Evolutionary conservation across 2,888 invertebrate genomes (phyloP), one percentile per base, ranked within the genome.

Genomic region (Andricus quercusramuli): DNA sequence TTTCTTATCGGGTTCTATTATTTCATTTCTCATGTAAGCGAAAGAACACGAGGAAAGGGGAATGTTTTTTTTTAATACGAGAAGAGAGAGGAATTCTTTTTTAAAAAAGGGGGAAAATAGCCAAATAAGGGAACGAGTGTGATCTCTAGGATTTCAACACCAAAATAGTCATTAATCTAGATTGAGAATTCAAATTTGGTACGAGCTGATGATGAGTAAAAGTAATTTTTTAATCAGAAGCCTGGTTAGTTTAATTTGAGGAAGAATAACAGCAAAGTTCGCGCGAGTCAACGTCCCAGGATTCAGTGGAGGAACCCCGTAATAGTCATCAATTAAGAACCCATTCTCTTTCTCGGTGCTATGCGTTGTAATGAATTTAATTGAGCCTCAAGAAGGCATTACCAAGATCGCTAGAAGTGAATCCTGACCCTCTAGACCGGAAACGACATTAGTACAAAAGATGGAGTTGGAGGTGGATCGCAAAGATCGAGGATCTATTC

Each of bases 301-400:
- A 74, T 67, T 67, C 68, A 79, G 62, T 79, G n/a, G 56, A 65
- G 22, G 68, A 65, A 77, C 41, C 83, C 78, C 70, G 83, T 81
- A 81, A 64, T 68, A 78, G 41, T 64, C 56, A 82, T 83, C 86
- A 88, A 88, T 88, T 89, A 88, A 82, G 83, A 82, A 81, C 64
- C 51, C 79, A 82, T 79, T 84, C 83, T 82, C 80, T 81, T 78
- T 68, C 67, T 66, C 56, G 77, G 59, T 78, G 80, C 79, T 79
- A 82, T 77, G 68, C 67, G 78, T 79, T 65, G 81, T 87, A 86
- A 87, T 87, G 86, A 87, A 85, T 86, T 87, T 87, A 88, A 88
- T 88, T 88, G 85, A 82, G 80, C 80, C 79, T 74, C 76, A 8
- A 51, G 59, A n/a, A 74, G 59, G 20, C 37, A 65, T 32, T 32